phyloP scores from a whole-genome alignment of 1,140 invertebrate genomes.

The Drosophila setifemur region DNA sequence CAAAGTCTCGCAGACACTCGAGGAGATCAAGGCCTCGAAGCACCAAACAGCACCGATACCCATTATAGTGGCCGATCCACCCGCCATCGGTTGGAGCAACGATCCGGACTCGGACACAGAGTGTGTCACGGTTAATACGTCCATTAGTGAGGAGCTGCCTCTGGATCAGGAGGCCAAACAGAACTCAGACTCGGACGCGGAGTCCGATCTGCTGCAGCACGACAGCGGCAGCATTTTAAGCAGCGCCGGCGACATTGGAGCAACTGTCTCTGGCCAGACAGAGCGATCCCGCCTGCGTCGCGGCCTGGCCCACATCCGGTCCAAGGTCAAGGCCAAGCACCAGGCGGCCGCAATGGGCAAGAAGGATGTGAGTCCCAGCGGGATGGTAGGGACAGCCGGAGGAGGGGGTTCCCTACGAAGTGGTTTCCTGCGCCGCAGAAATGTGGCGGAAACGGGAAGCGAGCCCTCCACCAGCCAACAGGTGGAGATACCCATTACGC shows the following conservation, averaged over 20 bases:
- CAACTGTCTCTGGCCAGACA: slow-evolving; percentile 1
- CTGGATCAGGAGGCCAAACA: slow-evolving; percentile 36
- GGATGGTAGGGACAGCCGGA: neutral
- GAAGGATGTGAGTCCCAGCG: slow-evolving; percentile 35
- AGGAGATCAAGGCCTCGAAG: slow-evolving; percentile 81
- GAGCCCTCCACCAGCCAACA: slow-evolving; percentile 42
- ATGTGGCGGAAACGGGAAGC: slow-evolving; percentile 29
- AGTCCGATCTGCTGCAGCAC: slow-evolving; percentile 53
- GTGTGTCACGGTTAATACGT: slow-evolving; percentile 61
- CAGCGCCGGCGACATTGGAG: slow-evolving; percentile 25
- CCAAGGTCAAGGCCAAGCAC: slow-evolving; percentile 75
- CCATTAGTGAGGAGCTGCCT: slow-evolving; percentile 61
- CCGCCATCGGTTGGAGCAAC: slow-evolving; percentile 46
- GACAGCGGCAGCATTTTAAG: slow-evolving; percentile 56
- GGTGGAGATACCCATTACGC: slow-evolving; percentile 31
- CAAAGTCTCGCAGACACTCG: slow-evolving; percentile 79
- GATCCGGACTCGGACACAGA: slow-evolving; percentile 74
- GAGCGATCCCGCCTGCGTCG: slow-evolving; percentile 67
- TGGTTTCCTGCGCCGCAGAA: slow-evolving; percentile 46
- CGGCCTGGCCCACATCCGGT: slow-evolving; percentile 72
- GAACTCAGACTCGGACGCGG: slow-evolving; percentile 73
- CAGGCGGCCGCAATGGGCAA: slow-evolving; percentile 58
- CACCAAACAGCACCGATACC: slow-evolving; percentile 45
- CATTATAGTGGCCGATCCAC: slow-evolving; percentile 58
- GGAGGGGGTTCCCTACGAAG: slow-evolving; percentile 39